phyloP scores from a whole-genome alignment of 2,888 invertebrate species.

The Entomobrya multifasciata region DNA sequence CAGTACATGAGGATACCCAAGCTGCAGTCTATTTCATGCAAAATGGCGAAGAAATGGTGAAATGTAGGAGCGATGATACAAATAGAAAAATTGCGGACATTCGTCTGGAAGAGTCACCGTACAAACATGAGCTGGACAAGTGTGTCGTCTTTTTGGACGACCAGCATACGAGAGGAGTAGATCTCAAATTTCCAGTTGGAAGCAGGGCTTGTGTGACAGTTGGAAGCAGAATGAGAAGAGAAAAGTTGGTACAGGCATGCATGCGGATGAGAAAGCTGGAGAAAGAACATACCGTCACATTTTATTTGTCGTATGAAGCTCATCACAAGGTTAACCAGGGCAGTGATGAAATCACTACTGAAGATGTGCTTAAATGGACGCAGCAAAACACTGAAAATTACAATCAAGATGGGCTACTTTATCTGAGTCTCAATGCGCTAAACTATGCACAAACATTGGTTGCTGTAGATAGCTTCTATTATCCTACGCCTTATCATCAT shows the following conservation, averaged over 20 bases:
- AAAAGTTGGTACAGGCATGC: slow-evolving; percentile 75
- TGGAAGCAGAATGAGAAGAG: slow-evolving; percentile 65
- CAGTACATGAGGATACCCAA: not conserved
- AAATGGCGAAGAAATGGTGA: too few species aligned
- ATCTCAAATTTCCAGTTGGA: slow-evolving; percentile 69
- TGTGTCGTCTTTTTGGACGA: slow-evolving; percentile 75
- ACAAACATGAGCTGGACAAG: not conserved
- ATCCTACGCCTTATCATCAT: too few species aligned
- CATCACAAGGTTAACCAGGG: slow-evolving; percentile 53
- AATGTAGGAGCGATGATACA: too few species aligned
- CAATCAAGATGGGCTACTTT: slow-evolving; percentile 68
- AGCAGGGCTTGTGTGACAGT: slow-evolving; percentile 69
- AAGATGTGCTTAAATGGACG: slow-evolving; percentile 71
- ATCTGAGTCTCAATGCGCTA: slow-evolving; percentile 64
- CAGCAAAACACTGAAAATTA: slow-evolving; percentile 57
- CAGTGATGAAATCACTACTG: not conserved
- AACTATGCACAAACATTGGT: slow-evolving; percentile 64
- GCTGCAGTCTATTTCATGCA: slow-evolving; percentile 73
- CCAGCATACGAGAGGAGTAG: slow-evolving; percentile 75
- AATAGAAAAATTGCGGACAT: not conserved
- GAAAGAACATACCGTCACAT: slow-evolving; percentile 62
- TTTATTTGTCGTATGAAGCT: slow-evolving; percentile 72
- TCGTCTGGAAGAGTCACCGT: slow-evolving; percentile 68
- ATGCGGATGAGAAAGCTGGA: slow-evolving; percentile 75
- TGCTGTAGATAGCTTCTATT: slow-evolving; percentile 55